phyloP scores from a whole-genome alignment of 2,113 vertebrate species.

The Uria aalge region DNA sequence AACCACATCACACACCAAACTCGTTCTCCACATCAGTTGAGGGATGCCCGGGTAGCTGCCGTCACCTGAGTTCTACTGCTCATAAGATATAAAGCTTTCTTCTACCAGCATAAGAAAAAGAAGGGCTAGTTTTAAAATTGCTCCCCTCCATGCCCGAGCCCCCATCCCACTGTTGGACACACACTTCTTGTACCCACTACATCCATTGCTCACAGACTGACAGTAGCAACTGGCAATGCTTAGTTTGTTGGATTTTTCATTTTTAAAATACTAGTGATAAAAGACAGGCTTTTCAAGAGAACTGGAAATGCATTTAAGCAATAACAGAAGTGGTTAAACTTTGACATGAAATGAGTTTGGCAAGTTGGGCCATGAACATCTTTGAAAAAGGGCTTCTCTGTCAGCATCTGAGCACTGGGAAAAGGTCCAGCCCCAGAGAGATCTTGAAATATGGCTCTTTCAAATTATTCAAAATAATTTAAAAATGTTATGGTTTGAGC shows the following conservation, averaged over 20 bases:
- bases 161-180: neutral
- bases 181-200: neutral
- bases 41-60: neutral
- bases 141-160: neutral
- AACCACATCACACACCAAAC: neutral
- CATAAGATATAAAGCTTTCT: neutral
- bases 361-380: neutral
- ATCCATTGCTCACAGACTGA: neutral
- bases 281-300: neutral
- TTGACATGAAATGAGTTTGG: neutral
- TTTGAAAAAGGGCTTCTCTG: neutral
- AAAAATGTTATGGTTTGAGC: neutral
- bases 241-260: neutral
- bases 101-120: neutral
- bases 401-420: neutral
- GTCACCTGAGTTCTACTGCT: neutral
- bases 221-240: neutral
- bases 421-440: neutral
- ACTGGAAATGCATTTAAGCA: neutral
- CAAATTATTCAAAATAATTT: neutral
- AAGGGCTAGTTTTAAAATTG: neutral
- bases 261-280: neutral
- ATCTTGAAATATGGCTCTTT: neutral
- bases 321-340: neutral
- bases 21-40: neutral